A percentile compares a stretch with the other conserved stretches of the same genome.
Conservation (phyloP, 1,140 invertebrate genomes). For the Danaus plexippus region DNA sequence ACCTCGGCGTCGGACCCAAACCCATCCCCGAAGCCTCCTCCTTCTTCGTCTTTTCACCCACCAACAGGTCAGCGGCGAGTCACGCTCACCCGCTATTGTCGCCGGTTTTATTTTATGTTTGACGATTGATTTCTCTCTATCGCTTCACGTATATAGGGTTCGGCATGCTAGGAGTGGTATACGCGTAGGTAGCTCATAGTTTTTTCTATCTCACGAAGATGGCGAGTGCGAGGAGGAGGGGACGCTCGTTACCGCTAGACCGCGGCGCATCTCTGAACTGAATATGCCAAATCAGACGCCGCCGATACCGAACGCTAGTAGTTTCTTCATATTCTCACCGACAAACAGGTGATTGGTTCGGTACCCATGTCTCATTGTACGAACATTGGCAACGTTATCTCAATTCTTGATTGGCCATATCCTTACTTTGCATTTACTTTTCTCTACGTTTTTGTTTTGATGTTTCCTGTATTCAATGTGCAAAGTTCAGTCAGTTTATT, state of each 20-base stretch:
- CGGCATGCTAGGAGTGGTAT: conserved; percentile 3
- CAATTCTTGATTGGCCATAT: conserved; percentile 27
- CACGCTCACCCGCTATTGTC: conserved; percentile 4
- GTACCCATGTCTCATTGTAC: conserved; percentile 66
- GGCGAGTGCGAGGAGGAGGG: conserved; percentile 73
- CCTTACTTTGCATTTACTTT: conserved; percentile 17
- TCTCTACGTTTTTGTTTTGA: too few species aligned
- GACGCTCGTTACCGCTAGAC: conserved; percentile 80
- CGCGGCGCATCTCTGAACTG: conserved; percentile 92
- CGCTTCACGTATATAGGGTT: conserved; percentile 2
- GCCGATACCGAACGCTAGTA: conserved; percentile 94
- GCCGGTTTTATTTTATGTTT: neutral
- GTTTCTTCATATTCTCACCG: conserved; percentile 97
- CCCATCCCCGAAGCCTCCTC: conserved; percentile 95
- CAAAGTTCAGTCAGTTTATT: too few species aligned
- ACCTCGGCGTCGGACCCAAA: conserved; percentile 88
- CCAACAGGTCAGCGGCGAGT: conserved; percentile 82
- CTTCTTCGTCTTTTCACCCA: conserved; percentile 96
- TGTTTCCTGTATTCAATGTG: conserved; percentile 19
- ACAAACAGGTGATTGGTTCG: conserved; percentile 86
- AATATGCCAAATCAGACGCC: conserved; percentile 88
- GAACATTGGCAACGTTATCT: conserved; percentile 42
- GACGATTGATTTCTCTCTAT: conserved; percentile 22
- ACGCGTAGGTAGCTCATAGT: conserved; percentile 9
- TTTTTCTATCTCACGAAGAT: conserved; percentile 62